Base-by-base conservation (phyloP, 2,113 vertebrate species). In the Oreochromis niloticus region DNA sequence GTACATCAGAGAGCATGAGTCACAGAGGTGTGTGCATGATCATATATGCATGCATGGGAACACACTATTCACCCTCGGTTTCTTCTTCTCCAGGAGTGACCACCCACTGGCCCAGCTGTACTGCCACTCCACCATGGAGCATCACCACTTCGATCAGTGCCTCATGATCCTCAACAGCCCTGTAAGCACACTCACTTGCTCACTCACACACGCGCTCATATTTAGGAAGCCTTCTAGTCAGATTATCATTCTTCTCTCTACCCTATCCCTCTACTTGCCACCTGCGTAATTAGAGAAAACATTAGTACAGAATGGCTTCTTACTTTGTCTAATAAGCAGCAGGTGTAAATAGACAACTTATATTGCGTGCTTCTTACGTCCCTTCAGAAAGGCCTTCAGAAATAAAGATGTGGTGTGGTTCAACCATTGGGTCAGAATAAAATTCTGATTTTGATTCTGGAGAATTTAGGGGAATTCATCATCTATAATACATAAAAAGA, bases 61-160 rank as follows among this genome's bases (percentile, higher is more conserved):
- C 30, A 12, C 14, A 4, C 13, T 84, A 11, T 71, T 48, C 24
- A 27, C n/a, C 6, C 9, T 61, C 36, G 19, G n/a, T 79, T 36
- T 85, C 46, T 80, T 57, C 9, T 36, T 81, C 10, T 91, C n/a
- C 95, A 99, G 99, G 94, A 99, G 98, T 0, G 98, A 99, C 34
- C 99, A 99, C 88, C 99, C 99, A 0, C 96, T 99, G 55, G 98
- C 98, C 36, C 98, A 98, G 84, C 97, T 99, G 9, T 99, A 99
- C 89, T 98, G 98, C 93, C 99, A 99, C 91, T 99, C 99, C 7
- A 99, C 97, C 90, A 98, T 99, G 98, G 98, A 99, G 85, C 98
- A 99, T 85, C 99, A 99, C 87, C 99, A 99, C 94, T 99, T 99
- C 48, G 98, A 99, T 95, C 98, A 99, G 96, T 99, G 99, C 95